Conservation (phyloP, 2,797 vertebrate genomes). For the Coreius guichenoti region DNA sequence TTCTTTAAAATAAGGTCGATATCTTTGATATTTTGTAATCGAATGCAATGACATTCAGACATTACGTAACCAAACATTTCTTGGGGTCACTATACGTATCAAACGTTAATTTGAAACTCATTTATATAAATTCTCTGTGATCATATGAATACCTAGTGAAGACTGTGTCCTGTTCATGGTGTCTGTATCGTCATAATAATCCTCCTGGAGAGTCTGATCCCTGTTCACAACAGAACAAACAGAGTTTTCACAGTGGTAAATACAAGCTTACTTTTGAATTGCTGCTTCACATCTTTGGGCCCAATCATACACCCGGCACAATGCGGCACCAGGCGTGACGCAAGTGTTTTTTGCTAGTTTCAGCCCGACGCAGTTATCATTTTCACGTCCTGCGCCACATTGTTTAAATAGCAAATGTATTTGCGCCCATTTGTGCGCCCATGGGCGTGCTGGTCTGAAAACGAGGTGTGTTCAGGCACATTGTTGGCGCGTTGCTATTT, state of each 20-base stretch:
- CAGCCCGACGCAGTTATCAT: no score
- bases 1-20: neutral
- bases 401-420: no score
- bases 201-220: neutral
- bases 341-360: no score
- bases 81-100: neutral
- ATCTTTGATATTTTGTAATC: neutral
- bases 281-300: neutral
- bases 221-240: slow-evolving; percentile 24
- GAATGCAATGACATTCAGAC: neutral
- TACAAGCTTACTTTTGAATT: neutral
- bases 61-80: neutral
- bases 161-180: neutral
- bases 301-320: no score
- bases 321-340: no score
- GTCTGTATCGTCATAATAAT: slow-evolving; percentile 1
- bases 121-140: slow-evolving; percentile 12
- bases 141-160: slow-evolving; percentile 20
- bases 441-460: no score
- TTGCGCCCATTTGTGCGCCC: no score
- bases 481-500: no score
- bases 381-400: no score
- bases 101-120: neutral
- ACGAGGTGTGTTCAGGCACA: no score
- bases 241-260: neutral